Conservation (phyloP, 2,888 invertebrate genomes). For the Lomographa bimaculata region DNA sequence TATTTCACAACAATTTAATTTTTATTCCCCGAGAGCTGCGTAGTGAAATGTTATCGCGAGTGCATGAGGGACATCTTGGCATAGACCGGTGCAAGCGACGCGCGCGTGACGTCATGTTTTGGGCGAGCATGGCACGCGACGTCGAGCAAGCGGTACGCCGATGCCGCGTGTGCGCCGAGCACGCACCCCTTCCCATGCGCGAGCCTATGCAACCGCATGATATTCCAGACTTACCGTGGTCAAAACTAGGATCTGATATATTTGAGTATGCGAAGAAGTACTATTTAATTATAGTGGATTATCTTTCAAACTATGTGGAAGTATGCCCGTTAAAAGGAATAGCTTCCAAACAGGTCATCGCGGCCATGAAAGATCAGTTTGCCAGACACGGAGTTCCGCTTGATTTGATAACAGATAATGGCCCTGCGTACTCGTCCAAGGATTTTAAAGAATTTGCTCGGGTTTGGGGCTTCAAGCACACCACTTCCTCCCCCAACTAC, state of each 20-base stretch:
- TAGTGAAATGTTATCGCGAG: slow-evolving; percentile 27
- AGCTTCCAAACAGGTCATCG: slow-evolving; percentile 19
- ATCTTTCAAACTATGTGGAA: slow-evolving; percentile 28
- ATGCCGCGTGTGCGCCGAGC: slow-evolving; percentile 28
- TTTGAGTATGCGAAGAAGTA: slow-evolving; percentile 25
- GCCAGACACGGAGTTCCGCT: slow-evolving; percentile 23
- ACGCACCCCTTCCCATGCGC: slow-evolving; percentile 18
- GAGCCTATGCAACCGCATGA: slow-evolving; percentile 25
- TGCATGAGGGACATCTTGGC: slow-evolving; percentile 41
- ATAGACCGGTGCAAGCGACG: slow-evolving; percentile 39
- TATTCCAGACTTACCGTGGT: slow-evolving; percentile 26
- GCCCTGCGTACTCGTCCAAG: slow-evolving; percentile 13
- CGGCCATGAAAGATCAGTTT: slow-evolving; percentile 22
- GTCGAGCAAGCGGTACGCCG: slow-evolving; percentile 30
- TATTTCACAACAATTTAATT: slow-evolving; percentile 33
- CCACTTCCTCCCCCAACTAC: too few relatives aligned
- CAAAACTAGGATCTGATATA: slow-evolving; percentile 25
- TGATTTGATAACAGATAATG: slow-evolving; percentile 25
- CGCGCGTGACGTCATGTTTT: slow-evolving; percentile 42
- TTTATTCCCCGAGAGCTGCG: slow-evolving; percentile 32
- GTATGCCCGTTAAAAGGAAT: slow-evolving; percentile 10
- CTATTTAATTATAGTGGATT: slow-evolving; percentile 28
- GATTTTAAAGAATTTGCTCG: too few relatives aligned
- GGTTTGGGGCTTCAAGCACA: too few relatives aligned
- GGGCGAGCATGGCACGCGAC: slow-evolving; percentile 37